Evolutionary conservation across 92 coral and sea anemone species (phyloP).

Genomic region (Parazoanthus atlanticus): DNA sequence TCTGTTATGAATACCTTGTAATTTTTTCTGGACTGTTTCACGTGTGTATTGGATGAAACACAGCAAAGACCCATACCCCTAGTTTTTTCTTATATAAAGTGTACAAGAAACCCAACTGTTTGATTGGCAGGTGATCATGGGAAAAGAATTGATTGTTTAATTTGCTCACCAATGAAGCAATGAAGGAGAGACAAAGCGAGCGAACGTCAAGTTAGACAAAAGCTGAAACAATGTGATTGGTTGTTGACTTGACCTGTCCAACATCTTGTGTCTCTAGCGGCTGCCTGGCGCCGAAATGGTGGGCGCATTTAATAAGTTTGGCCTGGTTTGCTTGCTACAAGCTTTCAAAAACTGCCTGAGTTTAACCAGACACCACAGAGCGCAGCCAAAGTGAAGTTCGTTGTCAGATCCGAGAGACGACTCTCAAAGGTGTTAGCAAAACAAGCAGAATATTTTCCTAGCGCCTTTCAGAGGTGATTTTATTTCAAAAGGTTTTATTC

Average conservation of each 20-base stretch:
- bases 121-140: constrained; percentile 83
- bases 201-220: constrained; percentile 71
- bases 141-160: constrained; percentile 87
- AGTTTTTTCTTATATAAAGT: constrained; percentile 36
- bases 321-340: constrained; percentile 88
- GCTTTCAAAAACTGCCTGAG: constrained; percentile 92
- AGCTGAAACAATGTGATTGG: constrained; percentile 72
- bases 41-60: constrained; percentile 14
- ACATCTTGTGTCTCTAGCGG: constrained; percentile 73
- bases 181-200: constrained; percentile 73
- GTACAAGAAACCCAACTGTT: constrained; percentile 69
- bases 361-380: constrained; percentile 87
- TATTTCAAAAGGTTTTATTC: constrained; percentile 4
- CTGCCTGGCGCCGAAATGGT: constrained; percentile 90
- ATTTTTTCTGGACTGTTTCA: constrained; percentile 17
- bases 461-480: constrained; percentile 46
- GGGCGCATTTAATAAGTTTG: constrained; percentile 74
- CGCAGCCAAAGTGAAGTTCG: constrained; percentile 73
- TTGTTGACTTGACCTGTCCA: constrained; percentile 78
- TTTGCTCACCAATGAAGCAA: constrained; percentile 87
- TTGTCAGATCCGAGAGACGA: constrained; percentile 55
- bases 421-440: constrained; percentile 65
- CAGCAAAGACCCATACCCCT: background rate
- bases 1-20: background rate
- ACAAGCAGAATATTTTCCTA: constrained; percentile 56